A percentile compares a stretch with the other conserved stretches of the same genome.
These are phyloP conservation scores for Tineola bisselliella DNA, from an alignment of 2,888 invertebrate species.

Conservation along the genomic window DNA sequence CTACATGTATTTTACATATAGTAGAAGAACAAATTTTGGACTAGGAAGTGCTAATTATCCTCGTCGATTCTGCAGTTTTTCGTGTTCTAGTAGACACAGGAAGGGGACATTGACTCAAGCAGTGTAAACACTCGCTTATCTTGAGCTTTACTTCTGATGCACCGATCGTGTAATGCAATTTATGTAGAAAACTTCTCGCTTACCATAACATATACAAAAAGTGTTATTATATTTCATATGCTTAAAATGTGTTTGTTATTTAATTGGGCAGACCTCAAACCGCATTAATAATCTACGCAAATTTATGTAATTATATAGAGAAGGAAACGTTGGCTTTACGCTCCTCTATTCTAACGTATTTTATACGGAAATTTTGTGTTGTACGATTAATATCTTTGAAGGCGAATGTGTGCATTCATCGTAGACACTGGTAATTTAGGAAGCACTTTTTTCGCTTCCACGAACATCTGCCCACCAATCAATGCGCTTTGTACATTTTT, in stretches of 20 bases:
- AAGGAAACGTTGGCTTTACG: background rate
- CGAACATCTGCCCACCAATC: constrained; percentile 59
- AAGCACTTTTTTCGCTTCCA: constrained; percentile 53
- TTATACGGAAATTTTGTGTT: constrained; percentile 43
- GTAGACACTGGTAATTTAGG: constrained; percentile 53
- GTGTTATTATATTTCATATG: no score
- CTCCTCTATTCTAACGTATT: constrained; percentile 20
- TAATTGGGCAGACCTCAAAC: no score
- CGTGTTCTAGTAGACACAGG: constrained; percentile 45
- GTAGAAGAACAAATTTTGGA: no score
- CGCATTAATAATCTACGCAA: background rate
- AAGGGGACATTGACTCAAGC: constrained; percentile 67
- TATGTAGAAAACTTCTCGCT: background rate
- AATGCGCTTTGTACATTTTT: constrained; percentile 44
- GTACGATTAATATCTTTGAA: constrained; percentile 46
- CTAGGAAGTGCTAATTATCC: background rate
- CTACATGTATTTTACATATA: no score
- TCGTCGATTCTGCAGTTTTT: constrained; percentile 58
- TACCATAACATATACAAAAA: no score
- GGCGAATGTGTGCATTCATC: constrained; percentile 34
- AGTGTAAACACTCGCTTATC: constrained; percentile 69
- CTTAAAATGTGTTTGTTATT: no score
- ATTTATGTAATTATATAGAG: background rate
- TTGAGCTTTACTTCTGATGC: constrained; percentile 30
- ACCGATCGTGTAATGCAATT: background rate